Evolutionary conservation across 2,113 vertebrate genomes (phyloP).

Genomic region (Stigmatopora nigra): DNA sequence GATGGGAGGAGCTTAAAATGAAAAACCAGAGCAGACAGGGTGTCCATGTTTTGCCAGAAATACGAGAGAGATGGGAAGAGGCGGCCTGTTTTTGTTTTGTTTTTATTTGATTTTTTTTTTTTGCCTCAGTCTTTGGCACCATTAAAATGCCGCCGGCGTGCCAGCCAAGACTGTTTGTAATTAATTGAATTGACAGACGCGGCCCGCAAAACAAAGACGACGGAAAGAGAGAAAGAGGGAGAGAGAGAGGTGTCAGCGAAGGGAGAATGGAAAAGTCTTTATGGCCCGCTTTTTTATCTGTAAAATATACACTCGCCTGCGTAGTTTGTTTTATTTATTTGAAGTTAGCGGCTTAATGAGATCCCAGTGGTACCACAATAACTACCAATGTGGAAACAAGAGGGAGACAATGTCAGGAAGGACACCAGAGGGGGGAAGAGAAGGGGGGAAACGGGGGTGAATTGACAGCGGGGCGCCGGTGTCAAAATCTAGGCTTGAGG

Average conservation of each 20-base stretch:
- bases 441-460: slow-evolving; percentile 27
- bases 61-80: slow-evolving; percentile 45
- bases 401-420: slow-evolving; percentile 19
- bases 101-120: slow-evolving; percentile 24
- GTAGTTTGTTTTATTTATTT: slow-evolving; percentile 75
- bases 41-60: slow-evolving; percentile 46
- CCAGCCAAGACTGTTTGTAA: slow-evolving; percentile 68
- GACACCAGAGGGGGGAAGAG: slow-evolving; percentile 23
- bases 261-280: slow-evolving; percentile 55
- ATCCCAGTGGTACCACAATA: slow-evolving; percentile 68
- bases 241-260: slow-evolving; percentile 47
- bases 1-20: slow-evolving; percentile 19
- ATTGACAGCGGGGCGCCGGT: slow-evolving; percentile 11
- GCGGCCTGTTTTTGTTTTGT: slow-evolving; percentile 36
- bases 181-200: slow-evolving; percentile 65
- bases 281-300: slow-evolving; percentile 31
- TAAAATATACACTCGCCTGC: slow-evolving; percentile 51
- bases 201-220: slow-evolving; percentile 55
- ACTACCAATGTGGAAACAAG: slow-evolving; percentile 38
- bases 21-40: slow-evolving; percentile 23
- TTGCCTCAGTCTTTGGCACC: slow-evolving; percentile 57
- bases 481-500: neutral
- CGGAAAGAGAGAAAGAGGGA: slow-evolving; percentile 29
- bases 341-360: slow-evolving; percentile 74
- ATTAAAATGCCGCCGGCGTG: slow-evolving; percentile 55